phyloP scores from a whole-genome alignment of 1,140 invertebrate species.

The Episyrphus balteatus region DNA sequence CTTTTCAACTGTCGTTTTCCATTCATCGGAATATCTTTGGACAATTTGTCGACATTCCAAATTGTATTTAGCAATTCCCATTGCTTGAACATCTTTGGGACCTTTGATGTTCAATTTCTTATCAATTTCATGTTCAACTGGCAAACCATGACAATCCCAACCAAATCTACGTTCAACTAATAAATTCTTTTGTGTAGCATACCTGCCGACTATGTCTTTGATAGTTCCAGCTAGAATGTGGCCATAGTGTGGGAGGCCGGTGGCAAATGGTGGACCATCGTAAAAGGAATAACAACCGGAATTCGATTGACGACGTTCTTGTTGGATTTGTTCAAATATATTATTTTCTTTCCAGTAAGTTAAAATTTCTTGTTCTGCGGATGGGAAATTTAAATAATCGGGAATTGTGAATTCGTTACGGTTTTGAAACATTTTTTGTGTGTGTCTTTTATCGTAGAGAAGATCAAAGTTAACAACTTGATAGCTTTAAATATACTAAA shows the following conservation, averaged over 20 bases:
- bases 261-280: slow-evolving; percentile 97
- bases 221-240: slow-evolving; percentile 63
- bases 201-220: slow-evolving; percentile 80
- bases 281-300: slow-evolving; percentile 53
- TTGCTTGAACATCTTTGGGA: slow-evolving; percentile 85
- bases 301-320: no score
- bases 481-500: no score
- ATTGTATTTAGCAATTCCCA: slow-evolving; percentile 93
- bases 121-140: slow-evolving; percentile 93
- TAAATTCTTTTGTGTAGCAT: slow-evolving; percentile 64
- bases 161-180: slow-evolving; percentile 81
- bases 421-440: no score
- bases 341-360: no score
- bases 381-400: no score
- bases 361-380: no score
- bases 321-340: no score
- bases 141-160: slow-evolving; percentile 97
- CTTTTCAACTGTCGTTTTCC: slow-evolving; percentile 72
- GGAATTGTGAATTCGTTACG: no score
- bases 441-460: no score
- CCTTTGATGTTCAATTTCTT: slow-evolving; percentile 84
- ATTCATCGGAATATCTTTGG: slow-evolving; percentile 83
- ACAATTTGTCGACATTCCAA: slow-evolving; percentile 90
- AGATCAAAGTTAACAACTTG: no score
- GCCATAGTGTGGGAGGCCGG: slow-evolving; percentile 87